Evolutionary conservation across 2,888 invertebrate species (phyloP).

Genomic region (Thereva unica): DNA sequence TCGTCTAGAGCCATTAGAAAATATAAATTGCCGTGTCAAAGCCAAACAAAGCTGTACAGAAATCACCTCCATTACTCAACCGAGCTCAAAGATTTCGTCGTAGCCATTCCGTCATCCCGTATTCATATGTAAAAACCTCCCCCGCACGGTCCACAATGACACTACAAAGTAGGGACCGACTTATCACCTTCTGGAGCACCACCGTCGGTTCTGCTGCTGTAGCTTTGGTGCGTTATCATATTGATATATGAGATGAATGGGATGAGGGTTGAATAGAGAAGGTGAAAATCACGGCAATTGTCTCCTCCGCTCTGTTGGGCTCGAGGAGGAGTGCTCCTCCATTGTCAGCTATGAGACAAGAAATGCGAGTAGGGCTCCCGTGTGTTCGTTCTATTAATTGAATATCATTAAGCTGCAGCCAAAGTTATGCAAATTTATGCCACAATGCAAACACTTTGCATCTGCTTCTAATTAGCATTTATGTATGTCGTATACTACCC

Average conservation of each 20-base stretch:
- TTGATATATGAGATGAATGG: slow-evolving; percentile 38
- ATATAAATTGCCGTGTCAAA: slow-evolving; percentile 40
- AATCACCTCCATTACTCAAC: slow-evolving; percentile 40
- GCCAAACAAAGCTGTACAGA: slow-evolving; percentile 39
- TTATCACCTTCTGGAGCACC: slow-evolving; percentile 38
- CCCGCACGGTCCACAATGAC: slow-evolving; percentile 4
- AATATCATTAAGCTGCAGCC: slow-evolving; percentile 38
- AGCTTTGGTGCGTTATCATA: slow-evolving; percentile 35
- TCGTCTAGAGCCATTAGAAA: slow-evolving; percentile 33
- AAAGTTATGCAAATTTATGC: slow-evolving; percentile 37
- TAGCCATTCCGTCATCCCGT: slow-evolving; percentile 19
- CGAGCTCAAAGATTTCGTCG: slow-evolving; percentile 28
- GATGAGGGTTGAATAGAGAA: neutral
- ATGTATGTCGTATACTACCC: slow-evolving; percentile 2
- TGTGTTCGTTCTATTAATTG: slow-evolving; percentile 33
- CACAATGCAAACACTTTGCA: slow-evolving; percentile 37
- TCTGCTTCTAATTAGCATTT: slow-evolving; percentile 38
- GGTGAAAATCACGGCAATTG: slow-evolving; percentile 20
- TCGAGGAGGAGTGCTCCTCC: neutral
- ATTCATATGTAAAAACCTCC: slow-evolving; percentile 38
- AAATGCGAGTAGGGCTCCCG: slow-evolving; percentile 15
- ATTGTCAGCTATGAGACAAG: slow-evolving; percentile 20
- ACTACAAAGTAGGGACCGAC: slow-evolving; percentile 29
- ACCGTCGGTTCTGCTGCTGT: neutral
- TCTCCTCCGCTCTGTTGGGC: slow-evolving; percentile 13